Percentiles rank a stretch among this genome's conserved stretches.
phyloP scores from a whole-genome alignment of 2,797 vertebrate species.

The Danio choprae region DNA sequence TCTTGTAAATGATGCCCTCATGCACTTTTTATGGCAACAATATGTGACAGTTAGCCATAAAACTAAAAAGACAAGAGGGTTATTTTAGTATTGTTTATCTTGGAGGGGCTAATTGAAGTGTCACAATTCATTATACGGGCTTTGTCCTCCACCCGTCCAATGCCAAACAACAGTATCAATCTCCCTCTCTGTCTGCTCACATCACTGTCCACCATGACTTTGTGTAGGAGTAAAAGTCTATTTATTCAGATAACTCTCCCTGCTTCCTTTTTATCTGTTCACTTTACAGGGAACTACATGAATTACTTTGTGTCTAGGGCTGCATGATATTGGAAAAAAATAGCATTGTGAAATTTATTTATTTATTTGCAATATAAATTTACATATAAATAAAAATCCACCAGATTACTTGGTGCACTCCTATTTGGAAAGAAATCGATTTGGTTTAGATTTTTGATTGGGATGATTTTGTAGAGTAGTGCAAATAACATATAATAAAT shows the following conservation, averaged over 20 bases:
- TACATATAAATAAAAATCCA: no score
- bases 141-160: constrained; percentile 63
- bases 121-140: constrained; percentile 66
- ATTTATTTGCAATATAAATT: no score
- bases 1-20: not conserved
- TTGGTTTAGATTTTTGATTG: no score
- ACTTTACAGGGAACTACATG: not conserved
- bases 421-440: no score
- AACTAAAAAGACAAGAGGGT: constrained; percentile 42
- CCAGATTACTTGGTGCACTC: no score
- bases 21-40: constrained; percentile 11
- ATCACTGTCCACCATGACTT: constrained; percentile 18
- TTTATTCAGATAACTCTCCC: not conserved
- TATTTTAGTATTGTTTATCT: constrained; percentile 67
- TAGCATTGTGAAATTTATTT: no score
- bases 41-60: constrained; percentile 21
- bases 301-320: not conserved
- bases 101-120: constrained; percentile 68
- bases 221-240: constrained; percentile 44
- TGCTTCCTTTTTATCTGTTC: not conserved
- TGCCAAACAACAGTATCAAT: constrained; percentile 60
- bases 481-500: no score
- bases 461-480: no score
- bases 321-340: no score
- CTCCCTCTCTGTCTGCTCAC: constrained; percentile 26